A percentile compares a stretch with the other conserved stretches of the same genome.
phyloP scores from a whole-genome alignment of 2,888 invertebrate species.

The Drosophila eohydei region DNA sequence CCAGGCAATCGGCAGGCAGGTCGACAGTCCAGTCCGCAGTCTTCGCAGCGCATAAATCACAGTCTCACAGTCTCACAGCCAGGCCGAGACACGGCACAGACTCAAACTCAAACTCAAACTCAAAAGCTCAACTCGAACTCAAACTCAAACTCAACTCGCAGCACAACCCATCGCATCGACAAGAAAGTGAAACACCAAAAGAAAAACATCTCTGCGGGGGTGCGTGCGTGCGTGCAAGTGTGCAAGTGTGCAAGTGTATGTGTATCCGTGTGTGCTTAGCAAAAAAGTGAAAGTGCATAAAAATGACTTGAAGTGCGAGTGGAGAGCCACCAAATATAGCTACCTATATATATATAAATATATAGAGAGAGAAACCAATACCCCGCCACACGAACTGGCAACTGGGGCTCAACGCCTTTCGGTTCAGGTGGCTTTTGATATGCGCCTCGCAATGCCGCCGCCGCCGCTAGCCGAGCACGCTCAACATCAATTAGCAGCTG shows the following conservation, averaged over 20 bases:
- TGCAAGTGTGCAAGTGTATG: conserved; percentile 8
- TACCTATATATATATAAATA: neutral
- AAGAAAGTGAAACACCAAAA: conserved; percentile 53
- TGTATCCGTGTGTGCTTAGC: conserved; percentile 23
- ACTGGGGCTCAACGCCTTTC: conserved; percentile 7
- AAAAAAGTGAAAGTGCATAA: conserved; percentile 73
- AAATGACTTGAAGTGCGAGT: conserved; percentile 79
- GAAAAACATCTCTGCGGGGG: conserved; percentile 27
- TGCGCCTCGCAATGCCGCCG: conserved; percentile 57
- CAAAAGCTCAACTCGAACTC: conserved; percentile 23
- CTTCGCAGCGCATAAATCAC: conserved; percentile 80
- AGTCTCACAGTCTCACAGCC: conserved; percentile 61
- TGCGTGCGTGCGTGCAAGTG: conserved; percentile 21
- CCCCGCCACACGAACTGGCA: neutral
- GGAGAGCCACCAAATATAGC: conserved; percentile 25
- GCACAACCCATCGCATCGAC: conserved; percentile 20
- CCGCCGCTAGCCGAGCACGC: conserved; percentile 26
- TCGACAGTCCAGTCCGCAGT: conserved; percentile 71
- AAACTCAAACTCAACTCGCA: conserved; percentile 8
- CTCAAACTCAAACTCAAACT: conserved; percentile 33
- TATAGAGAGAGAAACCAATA: neutral
- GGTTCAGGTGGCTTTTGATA: conserved; percentile 14
- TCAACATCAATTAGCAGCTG: conserved; percentile 19
- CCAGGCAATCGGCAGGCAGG: conserved; percentile 80
- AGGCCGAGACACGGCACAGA: conserved; percentile 42